Conservation (phyloP, 2,113 vertebrate species). For the Lycaon pictus region DNA sequence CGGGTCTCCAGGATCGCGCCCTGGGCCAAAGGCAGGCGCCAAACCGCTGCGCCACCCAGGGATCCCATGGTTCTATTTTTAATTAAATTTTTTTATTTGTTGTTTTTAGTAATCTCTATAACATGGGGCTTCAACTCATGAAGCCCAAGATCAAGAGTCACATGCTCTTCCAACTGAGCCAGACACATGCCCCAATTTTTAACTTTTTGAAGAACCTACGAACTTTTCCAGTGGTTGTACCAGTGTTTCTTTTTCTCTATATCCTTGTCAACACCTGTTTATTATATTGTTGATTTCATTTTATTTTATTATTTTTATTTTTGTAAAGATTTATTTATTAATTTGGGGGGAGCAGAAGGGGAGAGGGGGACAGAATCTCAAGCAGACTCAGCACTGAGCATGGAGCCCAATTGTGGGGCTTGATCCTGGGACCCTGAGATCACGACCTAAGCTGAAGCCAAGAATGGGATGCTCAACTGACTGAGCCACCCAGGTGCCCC, state of each 20-base stretch:
- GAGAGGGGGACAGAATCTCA: no score
- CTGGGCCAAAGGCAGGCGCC: no score
- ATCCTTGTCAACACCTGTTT: not conserved
- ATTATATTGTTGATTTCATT: not conserved
- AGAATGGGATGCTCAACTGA: no score
- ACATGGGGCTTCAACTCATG: not conserved
- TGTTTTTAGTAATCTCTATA: not conserved
- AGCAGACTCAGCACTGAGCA: no score
- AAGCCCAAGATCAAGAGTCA: not conserved
- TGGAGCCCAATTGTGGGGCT: no score
- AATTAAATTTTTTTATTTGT: not conserved
- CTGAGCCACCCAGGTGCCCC: no score
- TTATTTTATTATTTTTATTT: not conserved
- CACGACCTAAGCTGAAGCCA: no score
- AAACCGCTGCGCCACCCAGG: no score
- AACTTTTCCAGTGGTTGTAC: not conserved
- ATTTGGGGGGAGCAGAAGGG: no score
- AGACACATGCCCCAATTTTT: not conserved
- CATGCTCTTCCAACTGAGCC: not conserved
- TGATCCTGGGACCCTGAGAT: no score
- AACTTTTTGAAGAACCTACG: not conserved
- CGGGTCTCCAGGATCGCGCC: no score
- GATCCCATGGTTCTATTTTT: no score
- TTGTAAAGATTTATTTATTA: not conserved
- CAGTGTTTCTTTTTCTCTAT: not conserved